Base-by-base conservation (phyloP, 64 coral and sea anemone species). In the Exaiptasia diaphana region DNA sequence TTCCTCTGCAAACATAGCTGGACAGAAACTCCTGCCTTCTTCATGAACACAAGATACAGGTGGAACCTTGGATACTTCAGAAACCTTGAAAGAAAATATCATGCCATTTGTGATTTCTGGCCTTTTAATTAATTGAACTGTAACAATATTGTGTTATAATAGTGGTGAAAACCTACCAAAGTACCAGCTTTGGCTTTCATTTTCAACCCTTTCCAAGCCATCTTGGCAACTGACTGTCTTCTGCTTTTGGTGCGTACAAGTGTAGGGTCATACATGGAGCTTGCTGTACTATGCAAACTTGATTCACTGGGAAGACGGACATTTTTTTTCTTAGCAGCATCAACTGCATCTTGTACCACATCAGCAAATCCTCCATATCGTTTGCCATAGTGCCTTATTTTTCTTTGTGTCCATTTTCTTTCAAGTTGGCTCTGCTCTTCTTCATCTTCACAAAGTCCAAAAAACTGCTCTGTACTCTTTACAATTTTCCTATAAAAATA, bases 201-300 rank as follows among this genome's bases (percentile, higher is more conserved):
- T 26, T 83, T 82, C n/a, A 99, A 64, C 37, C 75, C 86, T 75
- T 93, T 92, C 95, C 95, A 99, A 15, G 95, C 95, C 85, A 99
- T 85, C 14, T 39, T 78, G 17, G 95, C 95, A 36, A 99, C 95
- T 60, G 95, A 99, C 53, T 99, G 62, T 14, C 85, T 82, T 23
- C 95, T 82, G 39, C 95, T 99, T 15, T 76, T 30, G 15, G 95
- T 89, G 12, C 95, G 78, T 12, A 82, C 53, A 8, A 99, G 53
- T 17, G 76, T 60, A 11, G 95, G 95, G 54, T 95, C 91, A 41
- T 65, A 13, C 14, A 65, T 32, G 14, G 73, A 55, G 31, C 81
- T 85, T 26, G 81, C 53, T 20, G 67, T 46, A 64, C 89, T 91
- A 52, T 72, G 82, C 5, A 54, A 24, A 34, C 89, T 91, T 2